These are phyloP conservation scores for Tetragnatha versicolor DNA, from an alignment of 1,140 invertebrate genomes.

Conservation along the genomic window DNA sequence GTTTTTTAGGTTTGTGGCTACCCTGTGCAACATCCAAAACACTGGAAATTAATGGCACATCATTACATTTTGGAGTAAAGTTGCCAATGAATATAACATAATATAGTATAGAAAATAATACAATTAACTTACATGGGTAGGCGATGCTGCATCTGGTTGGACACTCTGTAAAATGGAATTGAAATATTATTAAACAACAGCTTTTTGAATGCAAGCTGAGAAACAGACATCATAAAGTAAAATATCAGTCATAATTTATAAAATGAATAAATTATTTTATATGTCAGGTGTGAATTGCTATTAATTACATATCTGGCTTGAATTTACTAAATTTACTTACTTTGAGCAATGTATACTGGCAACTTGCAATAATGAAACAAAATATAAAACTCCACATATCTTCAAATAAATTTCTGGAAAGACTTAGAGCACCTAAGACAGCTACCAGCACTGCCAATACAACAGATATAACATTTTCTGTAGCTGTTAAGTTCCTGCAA, in stretches of 20 bases:
- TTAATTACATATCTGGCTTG: neutral
- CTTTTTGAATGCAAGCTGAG: neutral
- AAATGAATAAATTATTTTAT: neutral
- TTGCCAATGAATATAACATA: no score
- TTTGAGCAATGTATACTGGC: constrained; percentile 97
- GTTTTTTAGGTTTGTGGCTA: no score
- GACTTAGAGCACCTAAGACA: constrained; percentile 81
- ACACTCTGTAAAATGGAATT: constrained; percentile 74
- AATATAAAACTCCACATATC: constrained; percentile 94
- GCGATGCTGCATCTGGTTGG: constrained; percentile 97
- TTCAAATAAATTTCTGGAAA: constrained; percentile 85
- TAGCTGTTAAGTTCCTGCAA: constrained; percentile 78
- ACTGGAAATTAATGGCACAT: no score
- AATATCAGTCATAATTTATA: neutral
- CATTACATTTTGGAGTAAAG: no score
- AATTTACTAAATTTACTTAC: constrained; percentile 56
- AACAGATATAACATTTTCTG: constrained; percentile 85
- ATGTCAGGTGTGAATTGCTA: neutral
- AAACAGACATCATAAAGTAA: no score
- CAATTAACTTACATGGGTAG: constrained; percentile 76
- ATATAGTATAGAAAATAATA: no score
- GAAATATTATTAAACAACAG: neutral
- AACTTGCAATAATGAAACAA: constrained; percentile 95
- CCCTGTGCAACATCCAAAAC: no score
- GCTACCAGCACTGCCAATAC: constrained; percentile 86